Evolutionary conservation across 2,888 invertebrate genomes (phyloP), one percentile per base, ranked within the genome.

Genomic region (Himalopsyche anomala): DNA sequence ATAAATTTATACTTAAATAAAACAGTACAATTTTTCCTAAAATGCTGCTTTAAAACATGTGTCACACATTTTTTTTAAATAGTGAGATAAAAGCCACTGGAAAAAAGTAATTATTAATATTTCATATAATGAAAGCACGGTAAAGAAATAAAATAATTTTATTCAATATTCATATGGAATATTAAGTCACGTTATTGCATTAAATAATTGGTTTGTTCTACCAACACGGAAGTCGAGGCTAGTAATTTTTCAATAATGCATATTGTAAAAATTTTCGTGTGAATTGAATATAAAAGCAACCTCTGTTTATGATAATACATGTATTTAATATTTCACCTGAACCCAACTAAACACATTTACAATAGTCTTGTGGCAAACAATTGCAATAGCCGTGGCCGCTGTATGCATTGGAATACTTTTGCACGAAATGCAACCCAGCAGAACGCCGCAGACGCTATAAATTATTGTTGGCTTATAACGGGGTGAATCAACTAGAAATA

Each of bases 381-480:
- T 79, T 83, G 83, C 74, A 83, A 83, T 83, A 83, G 79, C 79
- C 83, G 79, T 56, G n/a, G 17, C 19, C 19, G 62, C 55, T 56
- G 56, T 56, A 56, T 81, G 56, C 79, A 74, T 55, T 55, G 17
- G n/a, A 74, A 83, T 83, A 83, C 74, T 83, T 83, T 74, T 83
- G 83, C 62, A 74, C 83, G 74, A 83, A 83, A 83, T 83, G 74
- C 83, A 42, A 51, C 74, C 74, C 40, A 69, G 74, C 83, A 36
- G 28, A 83, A 42, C 17, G 74, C 83, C 55, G 83, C 83, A 83
- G 83, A 83, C 83, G 45, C 83, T 17, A 83, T 83, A 83, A 83
- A 83, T 83, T 83, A 83, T 83, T 69, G 83, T 42, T 11, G 56
- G 82, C 55, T 55, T 81, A 62, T 62, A 62, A n/a, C 12, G 11